phyloP scores from a whole-genome alignment of 1,140 invertebrate genomes.

The Pteromalus puparum region DNA sequence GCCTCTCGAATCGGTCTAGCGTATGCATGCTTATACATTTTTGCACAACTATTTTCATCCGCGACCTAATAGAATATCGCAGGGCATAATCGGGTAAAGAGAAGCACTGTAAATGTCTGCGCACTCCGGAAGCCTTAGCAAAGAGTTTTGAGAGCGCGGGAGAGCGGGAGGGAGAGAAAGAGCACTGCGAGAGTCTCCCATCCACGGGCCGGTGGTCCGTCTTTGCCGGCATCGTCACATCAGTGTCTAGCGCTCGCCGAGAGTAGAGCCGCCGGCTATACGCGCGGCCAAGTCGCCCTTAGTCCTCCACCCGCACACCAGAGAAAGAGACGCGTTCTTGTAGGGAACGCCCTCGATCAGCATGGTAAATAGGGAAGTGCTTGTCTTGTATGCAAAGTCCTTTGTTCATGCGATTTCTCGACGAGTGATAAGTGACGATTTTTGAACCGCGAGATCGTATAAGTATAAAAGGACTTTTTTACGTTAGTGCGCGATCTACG shows the following conservation, averaged over 20 bases:
- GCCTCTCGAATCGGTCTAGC: neutral
- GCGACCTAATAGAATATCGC: slow-evolving; percentile 70
- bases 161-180: neutral
- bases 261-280: neutral
- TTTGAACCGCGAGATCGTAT: too few relatives aligned
- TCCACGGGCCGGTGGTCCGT: neutral
- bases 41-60: slow-evolving; percentile 67
- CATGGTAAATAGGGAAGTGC: neutral
- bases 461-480: too few relatives aligned
- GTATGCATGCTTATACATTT: slow-evolving; percentile 51
- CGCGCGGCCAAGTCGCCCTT: neutral
- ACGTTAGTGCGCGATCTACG: too few relatives aligned
- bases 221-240: neutral
- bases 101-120: slow-evolving; percentile 73
- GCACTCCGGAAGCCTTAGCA: slow-evolving; percentile 70
- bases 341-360: neutral
- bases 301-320: neutral
- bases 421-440: too few relatives aligned
- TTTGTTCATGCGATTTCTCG: neutral
- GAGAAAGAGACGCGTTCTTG: too few relatives aligned
- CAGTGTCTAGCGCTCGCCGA: neutral
- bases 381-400: too few relatives aligned
- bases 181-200: neutral
- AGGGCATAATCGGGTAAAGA: slow-evolving; percentile 73
- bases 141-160: neutral